phyloP scores from a whole-genome alignment of 2,797 vertebrate species.

The Synaphobranchus kaupii region DNA sequence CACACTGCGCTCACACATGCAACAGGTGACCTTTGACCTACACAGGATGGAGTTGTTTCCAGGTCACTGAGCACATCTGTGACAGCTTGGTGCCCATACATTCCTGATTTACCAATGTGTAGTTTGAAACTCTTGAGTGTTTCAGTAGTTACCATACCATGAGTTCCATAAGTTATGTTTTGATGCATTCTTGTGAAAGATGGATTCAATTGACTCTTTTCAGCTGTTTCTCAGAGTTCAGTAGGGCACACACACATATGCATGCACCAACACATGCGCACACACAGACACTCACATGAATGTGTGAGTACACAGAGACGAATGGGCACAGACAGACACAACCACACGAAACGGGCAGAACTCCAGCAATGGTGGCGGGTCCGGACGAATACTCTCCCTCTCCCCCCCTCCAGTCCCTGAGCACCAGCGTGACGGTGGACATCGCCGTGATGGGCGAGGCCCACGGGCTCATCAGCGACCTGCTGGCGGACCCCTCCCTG shows the following conservation, averaged over 20 bases:
- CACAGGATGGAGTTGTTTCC: neutral
- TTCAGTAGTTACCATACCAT: neutral
- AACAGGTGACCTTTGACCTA: neutral
- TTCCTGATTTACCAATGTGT: neutral
- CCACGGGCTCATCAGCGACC: slow-evolving; percentile 92
- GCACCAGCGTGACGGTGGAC: slow-evolving; percentile 84
- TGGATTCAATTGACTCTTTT: too few species aligned
- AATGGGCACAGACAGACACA: neutral
- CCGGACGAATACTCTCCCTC: neutral
- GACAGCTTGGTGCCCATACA: neutral
- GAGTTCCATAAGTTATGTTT: neutral
- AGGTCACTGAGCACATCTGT: neutral
- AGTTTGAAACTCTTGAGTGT: neutral
- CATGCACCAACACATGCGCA: neutral
- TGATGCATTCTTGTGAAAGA: neutral
- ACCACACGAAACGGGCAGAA: neutral
- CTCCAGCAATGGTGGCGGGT: neutral
- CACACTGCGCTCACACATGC: neutral
- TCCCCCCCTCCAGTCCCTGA: slow-evolving; percentile 10
- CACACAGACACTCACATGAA: neutral
- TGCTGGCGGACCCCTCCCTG: slow-evolving; percentile 89
- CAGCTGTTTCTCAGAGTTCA: neutral
- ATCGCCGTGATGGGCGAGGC: slow-evolving; percentile 97
- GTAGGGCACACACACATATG: neutral
- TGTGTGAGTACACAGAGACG: too few species aligned